These are phyloP conservation scores for Hippotragus niger DNA, from an alignment of 2,113 vertebrate genomes.

Conservation along the genomic window DNA sequence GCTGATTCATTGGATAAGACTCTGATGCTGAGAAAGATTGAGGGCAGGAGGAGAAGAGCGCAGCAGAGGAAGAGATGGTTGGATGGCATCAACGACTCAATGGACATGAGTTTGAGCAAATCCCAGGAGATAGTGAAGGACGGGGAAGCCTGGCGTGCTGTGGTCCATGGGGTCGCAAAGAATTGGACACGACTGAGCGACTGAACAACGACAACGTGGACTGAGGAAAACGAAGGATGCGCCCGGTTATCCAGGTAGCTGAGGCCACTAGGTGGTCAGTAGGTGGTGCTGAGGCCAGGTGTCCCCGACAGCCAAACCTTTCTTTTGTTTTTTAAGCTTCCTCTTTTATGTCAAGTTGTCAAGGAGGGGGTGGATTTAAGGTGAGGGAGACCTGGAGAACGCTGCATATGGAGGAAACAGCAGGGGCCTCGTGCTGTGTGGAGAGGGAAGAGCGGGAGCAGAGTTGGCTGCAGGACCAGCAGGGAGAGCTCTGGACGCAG, in stretches of 20 bases:
- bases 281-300: not conserved
- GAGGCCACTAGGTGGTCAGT: too few species aligned
- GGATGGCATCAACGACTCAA: not conserved
- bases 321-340: not conserved
- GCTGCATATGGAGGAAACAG: not conserved
- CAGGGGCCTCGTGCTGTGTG: not conserved
- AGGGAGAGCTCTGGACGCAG: not conserved
- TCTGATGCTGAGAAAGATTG: not conserved
- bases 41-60: not conserved
- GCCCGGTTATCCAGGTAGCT: not conserved
- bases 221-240: not conserved
- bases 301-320: not conserved
- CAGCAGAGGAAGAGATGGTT: not conserved
- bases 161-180: not conserved
- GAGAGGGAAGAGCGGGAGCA: rapidly evolving
- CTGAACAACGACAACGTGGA: rapidly evolving
- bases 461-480: rapidly evolving
- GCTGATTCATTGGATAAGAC: not conserved
- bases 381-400: not conserved
- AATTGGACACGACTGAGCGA: rapidly evolving
- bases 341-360: not conserved
- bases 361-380: not conserved
- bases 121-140: not conserved
- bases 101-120: not conserved
- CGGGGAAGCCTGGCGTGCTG: not conserved